Evolutionary conservation across 2,888 invertebrate species (phyloP), one percentile per base, ranked within the genome.

Genomic region (Melipona bicolor): DNA sequence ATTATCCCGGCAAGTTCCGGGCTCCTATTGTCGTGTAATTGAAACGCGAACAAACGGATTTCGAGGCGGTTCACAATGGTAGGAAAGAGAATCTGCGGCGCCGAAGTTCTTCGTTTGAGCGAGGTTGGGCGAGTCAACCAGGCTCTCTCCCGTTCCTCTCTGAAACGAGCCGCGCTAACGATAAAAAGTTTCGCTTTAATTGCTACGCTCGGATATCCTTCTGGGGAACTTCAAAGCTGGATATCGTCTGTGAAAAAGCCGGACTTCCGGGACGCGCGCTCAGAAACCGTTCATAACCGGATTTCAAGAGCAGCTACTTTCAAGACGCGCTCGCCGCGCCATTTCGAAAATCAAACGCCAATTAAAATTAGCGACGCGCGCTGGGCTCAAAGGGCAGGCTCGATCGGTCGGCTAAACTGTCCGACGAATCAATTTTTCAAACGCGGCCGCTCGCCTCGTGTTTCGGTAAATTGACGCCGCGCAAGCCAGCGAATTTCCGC

Each of bases 181-280:
- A 89, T 89, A 89, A 87, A 87, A 85, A 88, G 89, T 89, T 89
- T 89, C 83, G 65, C 83, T 83, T 89, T 88, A 87, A 88, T 88
- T 89, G 81, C 89, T 83, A 87, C 69, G 85, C 79, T 69, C 67
- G 68, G 78, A 83, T 87, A 81, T 79, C 83, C 68, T 70, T 61
- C 77, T 72, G 19, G 56, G 72, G 68, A 83, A 88, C 85, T 85
- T 88, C 75, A 89, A 83, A 83, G 85, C 79, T 76, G 79, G 89
- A 87, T 83, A 88, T 88, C 88, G 77, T 72, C 77, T 64, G 72
- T 69, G 81, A 75, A 78, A 77, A 78, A 77, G 71, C 24, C 54
- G 19, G 67, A 74, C 50, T 43, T 76, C 65, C 19, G 64, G 21
- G 61, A 64, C 59, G 36, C 76, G 54, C 43, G 27, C 24, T 19